Evolutionary conservation across 2,113 vertebrate genomes (phyloP).

Genomic region (Cariama cristata): DNA sequence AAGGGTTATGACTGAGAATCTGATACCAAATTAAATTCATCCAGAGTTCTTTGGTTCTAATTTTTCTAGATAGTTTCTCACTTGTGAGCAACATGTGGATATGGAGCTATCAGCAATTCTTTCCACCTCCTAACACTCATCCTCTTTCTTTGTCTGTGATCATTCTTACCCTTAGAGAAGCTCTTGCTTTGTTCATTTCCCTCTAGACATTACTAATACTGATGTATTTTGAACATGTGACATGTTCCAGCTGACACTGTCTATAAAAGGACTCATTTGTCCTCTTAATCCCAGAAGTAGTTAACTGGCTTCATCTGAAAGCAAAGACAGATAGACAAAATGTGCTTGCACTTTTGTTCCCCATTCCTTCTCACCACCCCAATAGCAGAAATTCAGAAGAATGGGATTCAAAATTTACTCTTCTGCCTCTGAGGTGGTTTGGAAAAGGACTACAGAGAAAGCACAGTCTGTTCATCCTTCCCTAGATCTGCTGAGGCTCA

Average conservation of each 20-base stretch:
- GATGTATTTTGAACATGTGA: background rate
- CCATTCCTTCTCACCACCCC: background rate
- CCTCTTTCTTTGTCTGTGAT: background rate
- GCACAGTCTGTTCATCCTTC: background rate
- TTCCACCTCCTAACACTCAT: background rate
- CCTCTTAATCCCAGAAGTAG: background rate
- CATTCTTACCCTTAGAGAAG: background rate
- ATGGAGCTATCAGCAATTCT: background rate
- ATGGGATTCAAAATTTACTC: background rate
- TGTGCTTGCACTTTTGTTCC: background rate
- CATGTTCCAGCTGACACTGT: background rate
- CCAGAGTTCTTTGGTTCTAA: background rate
- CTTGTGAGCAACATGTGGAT: background rate
- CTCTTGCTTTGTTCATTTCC: background rate
- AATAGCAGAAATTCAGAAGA: background rate
- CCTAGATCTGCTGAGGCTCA: background rate
- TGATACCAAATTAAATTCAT: background rate
- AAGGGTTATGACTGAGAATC: background rate
- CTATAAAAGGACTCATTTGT: background rate
- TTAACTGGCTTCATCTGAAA: background rate
- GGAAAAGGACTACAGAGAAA: background rate
- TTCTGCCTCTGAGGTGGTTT: background rate
- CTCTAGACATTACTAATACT: background rate
- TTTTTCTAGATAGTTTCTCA: background rate
- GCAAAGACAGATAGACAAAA: background rate